A percentile compares a stretch with the other conserved stretches of the same genome.
Conservation (phyloP, 2,888 invertebrate genomes). For the Cerastis leucographa region DNA sequence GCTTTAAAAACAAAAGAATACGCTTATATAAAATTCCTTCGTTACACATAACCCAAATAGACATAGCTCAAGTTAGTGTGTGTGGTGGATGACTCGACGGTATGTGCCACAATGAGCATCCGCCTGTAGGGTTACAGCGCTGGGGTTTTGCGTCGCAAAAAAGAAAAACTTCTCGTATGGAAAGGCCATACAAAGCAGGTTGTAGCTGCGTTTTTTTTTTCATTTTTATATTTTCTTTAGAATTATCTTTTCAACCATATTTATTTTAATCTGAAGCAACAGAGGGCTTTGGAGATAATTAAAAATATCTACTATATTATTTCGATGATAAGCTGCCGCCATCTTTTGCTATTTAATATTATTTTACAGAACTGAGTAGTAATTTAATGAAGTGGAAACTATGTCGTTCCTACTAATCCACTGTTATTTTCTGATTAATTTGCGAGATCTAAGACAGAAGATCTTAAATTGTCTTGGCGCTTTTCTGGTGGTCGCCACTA, state of each 20-base stretch:
- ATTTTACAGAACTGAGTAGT: not conserved
- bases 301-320: not conserved
- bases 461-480: too few species aligned
- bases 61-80: not conserved
- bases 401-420: too few species aligned
- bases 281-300: too few species aligned
- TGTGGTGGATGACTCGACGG: not conserved
- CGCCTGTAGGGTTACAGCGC: not conserved
- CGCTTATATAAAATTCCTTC: not conserved
- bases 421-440: too few species aligned
- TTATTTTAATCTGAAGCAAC: not conserved
- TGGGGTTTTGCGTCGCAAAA: conserved; percentile 8
- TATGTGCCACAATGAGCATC: not conserved
- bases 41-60: not conserved
- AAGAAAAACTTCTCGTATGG: not conserved
- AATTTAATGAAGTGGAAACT: too few species aligned
- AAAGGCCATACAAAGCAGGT: not conserved
- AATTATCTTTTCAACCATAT: not conserved
- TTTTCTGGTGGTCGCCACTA: too few species aligned
- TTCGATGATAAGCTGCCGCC: not conserved
- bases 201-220: not conserved
- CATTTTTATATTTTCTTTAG: not conserved
- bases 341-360: not conserved
- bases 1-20: not conserved
- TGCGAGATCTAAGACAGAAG: too few species aligned